Conservation (phyloP, 2,888 invertebrate genomes). For the Mesorhabditis belari region DNA sequence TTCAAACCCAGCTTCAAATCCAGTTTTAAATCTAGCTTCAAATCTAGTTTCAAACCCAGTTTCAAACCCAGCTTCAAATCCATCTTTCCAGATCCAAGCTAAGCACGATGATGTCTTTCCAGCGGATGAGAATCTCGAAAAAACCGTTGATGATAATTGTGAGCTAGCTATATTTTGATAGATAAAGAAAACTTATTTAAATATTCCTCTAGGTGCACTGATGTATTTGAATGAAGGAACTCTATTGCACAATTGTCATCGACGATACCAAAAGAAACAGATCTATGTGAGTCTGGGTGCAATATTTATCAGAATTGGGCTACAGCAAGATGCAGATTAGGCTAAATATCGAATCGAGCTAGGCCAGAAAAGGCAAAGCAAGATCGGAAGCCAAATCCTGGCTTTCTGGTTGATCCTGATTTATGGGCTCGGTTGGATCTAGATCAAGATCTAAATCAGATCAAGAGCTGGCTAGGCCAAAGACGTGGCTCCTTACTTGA, state of each 20-base stretch:
- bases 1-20: too few species aligned
- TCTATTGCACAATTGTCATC: constrained; percentile 80
- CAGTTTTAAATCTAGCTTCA: too few species aligned
- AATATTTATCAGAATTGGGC: too few species aligned
- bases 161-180: constrained; percentile 56
- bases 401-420: too few species aligned
- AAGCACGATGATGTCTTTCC: constrained; percentile 81
- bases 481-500: too few species aligned
- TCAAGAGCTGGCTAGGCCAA: too few species aligned
- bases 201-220: constrained; percentile 69
- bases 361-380: background rate
- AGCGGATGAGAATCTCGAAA: constrained; percentile 76
- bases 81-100: constrained; percentile 63
- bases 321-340: background rate
- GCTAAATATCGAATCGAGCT: background rate
- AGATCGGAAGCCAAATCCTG: too few species aligned
- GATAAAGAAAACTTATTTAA: background rate
- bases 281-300: constrained; percentile 93
- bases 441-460: background rate
- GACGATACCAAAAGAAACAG: constrained; percentile 82
- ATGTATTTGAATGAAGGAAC: constrained; percentile 98
- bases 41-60: too few species aligned
- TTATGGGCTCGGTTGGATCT: background rate
- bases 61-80: too few species aligned
- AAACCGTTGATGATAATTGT: constrained; percentile 94